Base-by-base conservation (phyloP, 2,797 vertebrate genomes). In the Cottoperca gobio region DNA sequence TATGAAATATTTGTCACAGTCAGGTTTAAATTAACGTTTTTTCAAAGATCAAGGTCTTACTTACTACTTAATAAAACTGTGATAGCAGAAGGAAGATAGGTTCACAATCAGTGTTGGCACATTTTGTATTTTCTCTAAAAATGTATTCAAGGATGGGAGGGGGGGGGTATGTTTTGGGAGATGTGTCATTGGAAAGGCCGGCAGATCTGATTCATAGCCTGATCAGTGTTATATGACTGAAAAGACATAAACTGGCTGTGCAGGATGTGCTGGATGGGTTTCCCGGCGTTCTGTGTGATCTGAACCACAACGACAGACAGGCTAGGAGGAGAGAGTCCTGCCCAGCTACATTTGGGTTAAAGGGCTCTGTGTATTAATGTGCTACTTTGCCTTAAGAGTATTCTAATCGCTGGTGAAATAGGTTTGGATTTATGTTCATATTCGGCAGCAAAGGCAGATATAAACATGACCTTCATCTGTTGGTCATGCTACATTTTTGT, bases 211-310 rank as follows among this genome's bases (percentile, higher is more conserved):
- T 85, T 83, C 82, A 85, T 59, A 54, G 70, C 46, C 69, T 55
- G 71, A 79, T 74, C 60, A 3, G 61, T 61, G 78, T 81, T 81
- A 84, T 52, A 65, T 79, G 50, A 68, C 67, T 85, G 65, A 81
- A 43, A 61, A 61, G 53, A 90, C 75, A 84, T 81, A 74, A 79
- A 78, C 64, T 77, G 73, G 49, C 75, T 70, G 54, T 48, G 68
- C 40, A 55, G 73, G 70, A 81, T 55, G 45, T 55, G 45, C 40
- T 84, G 68, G 59, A 75, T 71, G 53, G 12, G 43, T 64, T 76
- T 83, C 55, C 49, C 24, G 2, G 40, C 5, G 13, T 67, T 76
- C 23, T 37, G 17, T 80, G 70, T 68, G 78, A 89, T 84, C 21
- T 73, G 62, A 85, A 84, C 58, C 72, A 67, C 50, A 62, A 61